These are phyloP conservation scores for Drosophila tsacasi DNA, from an alignment of 1,140 invertebrate species.

Conservation along the genomic window DNA sequence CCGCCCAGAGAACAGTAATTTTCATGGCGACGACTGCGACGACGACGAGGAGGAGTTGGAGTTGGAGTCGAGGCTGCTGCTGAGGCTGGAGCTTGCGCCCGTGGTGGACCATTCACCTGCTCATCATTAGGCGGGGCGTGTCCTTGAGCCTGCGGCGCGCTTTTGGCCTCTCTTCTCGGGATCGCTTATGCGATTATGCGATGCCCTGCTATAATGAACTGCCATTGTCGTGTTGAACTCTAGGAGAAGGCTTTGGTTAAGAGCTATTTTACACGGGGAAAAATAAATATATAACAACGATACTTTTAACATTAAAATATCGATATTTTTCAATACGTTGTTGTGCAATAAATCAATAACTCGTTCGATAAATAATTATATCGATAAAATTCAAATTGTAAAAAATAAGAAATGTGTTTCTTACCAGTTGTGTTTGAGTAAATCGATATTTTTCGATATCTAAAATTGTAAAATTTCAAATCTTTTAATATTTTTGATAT, in stretches of 20 bases:
- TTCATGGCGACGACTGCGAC: conserved; percentile 46
- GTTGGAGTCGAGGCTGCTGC: not conserved
- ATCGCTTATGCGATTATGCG: conserved; percentile 52
- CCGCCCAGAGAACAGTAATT: conserved; percentile 60
- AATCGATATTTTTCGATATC: not conserved
- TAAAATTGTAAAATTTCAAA: too few species aligned
- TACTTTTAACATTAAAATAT: too few species aligned
- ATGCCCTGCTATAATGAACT: conserved; percentile 49
- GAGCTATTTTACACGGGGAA: conserved; percentile 20
- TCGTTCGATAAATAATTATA: too few species aligned
- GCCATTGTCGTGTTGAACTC: conserved; percentile 59
- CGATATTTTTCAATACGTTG: too few species aligned
- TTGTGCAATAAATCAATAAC: too few species aligned
- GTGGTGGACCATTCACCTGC: conserved; percentile 57
- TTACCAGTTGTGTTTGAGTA: too few species aligned
- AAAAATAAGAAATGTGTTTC: too few species aligned
- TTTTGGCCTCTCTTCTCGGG: conserved; percentile 32
- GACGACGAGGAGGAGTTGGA: conserved; percentile 12
- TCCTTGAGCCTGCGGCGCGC: conserved; percentile 59
- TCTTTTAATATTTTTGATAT: too few species aligned
- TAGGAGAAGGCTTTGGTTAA: conserved; percentile 16
- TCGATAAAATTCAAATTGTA: too few species aligned
- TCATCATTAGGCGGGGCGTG: conserved; percentile 77
- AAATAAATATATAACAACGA: too few species aligned
- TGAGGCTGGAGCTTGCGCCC: conserved; percentile 45